Base-by-base conservation (phyloP, 2,888 invertebrate genomes). In the Troglohyphantes excavatus region DNA sequence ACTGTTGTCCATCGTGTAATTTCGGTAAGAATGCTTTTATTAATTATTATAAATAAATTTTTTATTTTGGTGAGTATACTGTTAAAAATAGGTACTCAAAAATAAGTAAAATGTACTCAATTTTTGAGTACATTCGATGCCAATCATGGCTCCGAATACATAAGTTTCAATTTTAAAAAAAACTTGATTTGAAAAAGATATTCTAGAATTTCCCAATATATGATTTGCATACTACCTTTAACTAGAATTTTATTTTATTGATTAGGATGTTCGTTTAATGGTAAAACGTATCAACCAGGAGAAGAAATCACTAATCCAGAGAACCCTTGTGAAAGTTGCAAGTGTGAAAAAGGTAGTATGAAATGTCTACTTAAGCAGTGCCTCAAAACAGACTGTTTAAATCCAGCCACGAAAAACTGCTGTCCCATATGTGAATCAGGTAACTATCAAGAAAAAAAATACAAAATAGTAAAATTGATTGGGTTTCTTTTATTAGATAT, bases 1-100 rank as follows among this genome's bases (percentile, higher is more conserved):
- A 85, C 2, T 91, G 91, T 33, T 91, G 91, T 59, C 89, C 88
- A 11, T 63, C 67, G 9, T 91, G 91, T 75, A 46, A 88, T 75
- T 17, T 53, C 0, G 91, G 91, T 91, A 73, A 72, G 63, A 67
- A 26, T 7, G 33, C 27, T 53, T n/a, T 39, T 39, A 39, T 39
- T 39, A 39, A 39, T 1, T 13, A 2, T 39, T 39, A 39, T 39
- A n/a, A n/a, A n/a, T n/a, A n/a, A n/a, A n/a, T n/a, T n/a, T n/a
- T n/a, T n/a, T n/a, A n/a, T n/a, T n/a, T n/a, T n/a, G n/a, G n/a
- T n/a, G n/a, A n/a, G n/a, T n/a, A n/a, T n/a, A n/a, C n/a, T n/a
- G n/a, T n/a, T n/a, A n/a, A n/a, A n/a, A n/a, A n/a, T n/a, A n/a
- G n/a, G n/a, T n/a, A n/a, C n/a, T n/a, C n/a, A n/a, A n/a, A n/a